Evolutionary conservation across 2,113 vertebrate species (phyloP), one percentile per base, ranked within the genome.

Genomic region (Actinemys pallida): DNA sequence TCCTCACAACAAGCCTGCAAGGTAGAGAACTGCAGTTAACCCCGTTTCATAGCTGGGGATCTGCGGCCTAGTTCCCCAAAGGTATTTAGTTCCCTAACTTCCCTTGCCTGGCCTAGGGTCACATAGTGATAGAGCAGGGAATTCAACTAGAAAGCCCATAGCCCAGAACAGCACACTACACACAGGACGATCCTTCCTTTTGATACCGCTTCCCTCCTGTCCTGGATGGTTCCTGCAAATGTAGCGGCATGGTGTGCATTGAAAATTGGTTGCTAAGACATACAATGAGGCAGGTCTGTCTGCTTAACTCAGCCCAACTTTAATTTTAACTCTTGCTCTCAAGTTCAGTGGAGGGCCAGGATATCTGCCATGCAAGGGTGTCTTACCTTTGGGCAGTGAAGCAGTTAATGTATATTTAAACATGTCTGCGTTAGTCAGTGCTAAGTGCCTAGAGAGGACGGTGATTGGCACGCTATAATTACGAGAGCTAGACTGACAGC

Each of bases 261-360:
- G 39, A 78, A 86, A 93, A 89, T 72, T 50, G 69, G 24, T 92
- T 56, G 25, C 65, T 69, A 90, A 83, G 81, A 52, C 54, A n/a
- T 84, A 89, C 16, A 22, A 50, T 1, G 4, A 95, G 76, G 69
- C 47, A 90, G 54, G 56, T 79, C 94, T 93, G 92, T 92, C 75
- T 87, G 47, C 83, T 47, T 5, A 0, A 65, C 90, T 90, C 90
- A 93, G 31, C 50, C 96, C 57, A 62, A 29, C 59, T 78, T 47
- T 47, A 6, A 47, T 78, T 78, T 78, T 78, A 78, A 29, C 24
- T 92, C 82, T 95, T 96, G 89, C 86, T 96, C 94, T 95, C 54
- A 91, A 90, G 96, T 96, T 97, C 96, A 96, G 31, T 91, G 84
- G 91, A 95, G 86, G 94, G 95, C 75, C 65, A 92, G 91, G 96